Evolutionary conservation across 2,113 vertebrate species (phyloP), one percentile per base, ranked within the genome.

Genomic region (Crotophaga sulcirostris): DNA sequence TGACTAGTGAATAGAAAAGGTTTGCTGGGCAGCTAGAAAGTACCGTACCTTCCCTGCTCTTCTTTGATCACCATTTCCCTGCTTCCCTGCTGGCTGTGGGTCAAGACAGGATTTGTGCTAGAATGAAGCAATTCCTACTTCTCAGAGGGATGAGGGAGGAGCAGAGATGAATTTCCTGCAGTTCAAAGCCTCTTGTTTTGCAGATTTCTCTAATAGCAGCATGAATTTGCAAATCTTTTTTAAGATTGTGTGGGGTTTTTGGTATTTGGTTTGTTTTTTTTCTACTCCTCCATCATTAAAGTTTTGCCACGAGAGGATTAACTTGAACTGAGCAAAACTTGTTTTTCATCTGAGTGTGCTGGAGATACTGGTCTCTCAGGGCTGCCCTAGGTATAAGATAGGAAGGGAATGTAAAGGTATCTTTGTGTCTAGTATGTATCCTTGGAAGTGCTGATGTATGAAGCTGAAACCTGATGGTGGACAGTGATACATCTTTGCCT

Each of bases 321-420:
- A 31, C 17, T 34, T 66, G 28, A 77, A 38, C 36, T 38, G 24
- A n/a, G 44, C 33, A 74, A 82, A 78, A 17, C 31, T 15, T 28
- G 9, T 7, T 77, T 77, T 49, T 0, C 1, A 0, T 33, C 40
- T 44, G 34, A 29, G 33, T 3, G 1, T 40, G 15, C 40, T 66
- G 33, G 52, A 70, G 40, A 34, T 49, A 11, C 44, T 24, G 55
- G 26, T 47, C 7, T 78, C 19, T 40, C 11, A 60, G 45, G 70
- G 38, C 62, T 78, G 66, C 19, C 34, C 19, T 17, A 28, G 20
- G 25, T 33, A 7, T 16, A 33, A 58, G 36, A 56, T 5, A 15
- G 24, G 55, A 58, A 73, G 40, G n/a, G 42, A 92, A 56, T 13
- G 63, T 10, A 23, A 29, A 54, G 56, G n/a, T 49, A 34, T 11